Evolutionary conservation across 1,140 invertebrate genomes (phyloP).

Genomic region (Teleopsis dalmanni): DNA sequence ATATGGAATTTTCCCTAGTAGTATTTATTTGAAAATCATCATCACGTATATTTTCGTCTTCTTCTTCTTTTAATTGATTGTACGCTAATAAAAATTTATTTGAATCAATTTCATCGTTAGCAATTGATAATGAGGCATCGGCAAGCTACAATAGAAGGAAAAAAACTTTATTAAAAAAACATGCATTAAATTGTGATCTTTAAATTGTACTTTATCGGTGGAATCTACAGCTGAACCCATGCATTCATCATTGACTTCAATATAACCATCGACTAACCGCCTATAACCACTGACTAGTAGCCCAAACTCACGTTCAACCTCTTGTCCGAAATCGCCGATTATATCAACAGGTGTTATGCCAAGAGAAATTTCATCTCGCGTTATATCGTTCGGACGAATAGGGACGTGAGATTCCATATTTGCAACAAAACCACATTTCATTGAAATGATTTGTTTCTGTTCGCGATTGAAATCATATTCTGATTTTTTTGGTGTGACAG

Average conservation of each 20-base stretch:
- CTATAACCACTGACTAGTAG: slow-evolving; percentile 22
- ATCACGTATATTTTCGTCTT: background rate
- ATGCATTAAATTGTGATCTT: background rate
- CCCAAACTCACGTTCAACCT: slow-evolving; percentile 42
- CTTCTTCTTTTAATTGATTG: slow-evolving; percentile 8
- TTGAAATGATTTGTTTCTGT: background rate
- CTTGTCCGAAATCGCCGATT: slow-evolving; percentile 42
- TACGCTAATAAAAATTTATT: slow-evolving; percentile 11
- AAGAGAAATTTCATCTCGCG: slow-evolving; percentile 10
- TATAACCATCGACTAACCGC: slow-evolving; percentile 11
- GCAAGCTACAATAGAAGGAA: background rate
- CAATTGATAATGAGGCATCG: slow-evolving; percentile 14
- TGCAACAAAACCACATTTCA: background rate
- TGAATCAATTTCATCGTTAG: slow-evolving; percentile 14
- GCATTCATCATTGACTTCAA: slow-evolving; percentile 10
- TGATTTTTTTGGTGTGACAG: background rate
- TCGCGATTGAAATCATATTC: background rate
- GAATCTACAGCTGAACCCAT: too few species aligned
- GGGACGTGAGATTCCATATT: background rate
- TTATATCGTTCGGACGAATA: background rate
- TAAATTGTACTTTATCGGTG: background rate
- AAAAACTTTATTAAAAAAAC: background rate
- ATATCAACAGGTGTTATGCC: slow-evolving; percentile 27
- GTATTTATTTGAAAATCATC: background rate
- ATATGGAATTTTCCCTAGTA: background rate